These are phyloP conservation scores for Dicranocentrus wangi DNA, from an alignment of 2,888 invertebrate species.

Conservation along the genomic window DNA sequence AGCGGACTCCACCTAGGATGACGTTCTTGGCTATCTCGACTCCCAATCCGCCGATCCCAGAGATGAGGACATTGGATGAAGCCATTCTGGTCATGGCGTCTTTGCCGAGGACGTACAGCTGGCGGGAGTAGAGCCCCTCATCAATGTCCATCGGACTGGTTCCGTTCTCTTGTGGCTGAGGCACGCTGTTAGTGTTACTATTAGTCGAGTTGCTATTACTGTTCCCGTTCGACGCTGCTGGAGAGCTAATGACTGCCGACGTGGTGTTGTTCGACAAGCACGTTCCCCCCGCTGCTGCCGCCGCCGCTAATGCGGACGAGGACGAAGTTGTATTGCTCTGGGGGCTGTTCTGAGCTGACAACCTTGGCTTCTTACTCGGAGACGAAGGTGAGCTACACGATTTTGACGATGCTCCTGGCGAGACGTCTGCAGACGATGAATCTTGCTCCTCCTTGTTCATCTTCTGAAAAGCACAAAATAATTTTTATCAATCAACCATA, in stretches of 20 bases:
- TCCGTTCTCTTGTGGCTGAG: slow-evolving; percentile 60
- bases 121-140: slow-evolving; percentile 92
- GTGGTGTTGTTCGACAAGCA: slow-evolving; percentile 60
- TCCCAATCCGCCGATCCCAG: slow-evolving; percentile 95
- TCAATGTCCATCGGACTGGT: slow-evolving; percentile 81
- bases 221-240: slow-evolving; percentile 30
- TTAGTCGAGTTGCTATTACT: slow-evolving; percentile 17
- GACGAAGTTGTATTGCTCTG: background rate
- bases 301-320: slow-evolving; percentile 13
- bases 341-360: background rate
- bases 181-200: no score
- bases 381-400: slow-evolving; percentile 32
- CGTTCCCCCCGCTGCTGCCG: slow-evolving; percentile 66
- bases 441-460: background rate
- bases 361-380: slow-evolving; percentile 52
- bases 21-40: slow-evolving; percentile 99
- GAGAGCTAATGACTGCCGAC: slow-evolving; percentile 26
- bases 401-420: slow-evolving; percentile 4
- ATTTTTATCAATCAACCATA: no score
- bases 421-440: background rate
- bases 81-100: slow-evolving; percentile 99
- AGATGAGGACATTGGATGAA: slow-evolving; percentile 92
- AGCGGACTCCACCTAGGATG: slow-evolving; percentile 94
- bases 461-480: no score
- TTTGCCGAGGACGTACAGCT: slow-evolving; percentile 97